A percentile compares a stretch with the other conserved stretches of the same genome.
These are phyloP conservation scores for Halichoeres trimaculatus DNA, from an alignment of 2,113 vertebrate genomes.

Conservation along the genomic window DNA sequence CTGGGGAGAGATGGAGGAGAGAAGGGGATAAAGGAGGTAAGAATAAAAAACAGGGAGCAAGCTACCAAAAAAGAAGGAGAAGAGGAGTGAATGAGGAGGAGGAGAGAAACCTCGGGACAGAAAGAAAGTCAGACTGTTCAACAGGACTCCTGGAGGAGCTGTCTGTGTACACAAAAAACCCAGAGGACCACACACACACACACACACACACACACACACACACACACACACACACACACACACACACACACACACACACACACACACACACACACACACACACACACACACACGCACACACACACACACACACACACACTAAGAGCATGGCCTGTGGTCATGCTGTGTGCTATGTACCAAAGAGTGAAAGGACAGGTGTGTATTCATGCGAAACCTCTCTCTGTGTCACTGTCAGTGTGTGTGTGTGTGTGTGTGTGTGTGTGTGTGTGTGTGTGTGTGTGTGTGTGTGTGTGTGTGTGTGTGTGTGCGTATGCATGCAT, in stretches of 20 bases:
- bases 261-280: slow-evolving; percentile 31
- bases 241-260: slow-evolving; percentile 35
- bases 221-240: slow-evolving; percentile 25
- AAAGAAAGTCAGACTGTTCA: slow-evolving; percentile 35
- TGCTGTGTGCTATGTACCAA: slow-evolving; percentile 65
- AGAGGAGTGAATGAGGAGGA: slow-evolving; percentile 37
- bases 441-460: slow-evolving; percentile 16
- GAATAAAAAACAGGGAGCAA: slow-evolving; percentile 22
- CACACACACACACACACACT: neutral
- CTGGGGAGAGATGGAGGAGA: slow-evolving; percentile 13
- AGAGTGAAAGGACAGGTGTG: slow-evolving; percentile 73
- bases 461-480: slow-evolving; percentile 5
- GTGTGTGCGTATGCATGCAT: slow-evolving; percentile 23
- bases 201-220: slow-evolving; percentile 19
- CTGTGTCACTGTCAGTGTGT: slow-evolving; percentile 29
- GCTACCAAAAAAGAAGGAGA: slow-evolving; percentile 24
- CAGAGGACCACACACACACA: slow-evolving; percentile 31
- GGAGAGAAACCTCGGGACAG: slow-evolving; percentile 27
- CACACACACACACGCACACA: slow-evolving; percentile 24
- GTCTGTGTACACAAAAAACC: slow-evolving; percentile 58
- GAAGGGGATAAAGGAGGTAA: slow-evolving; percentile 11
- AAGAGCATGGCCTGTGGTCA: slow-evolving; percentile 45
- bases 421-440: slow-evolving; percentile 25
- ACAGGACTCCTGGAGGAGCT: slow-evolving; percentile 63
- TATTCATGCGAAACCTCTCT: slow-evolving; percentile 70